Evolutionary conservation across 2,888 invertebrate genomes (phyloP).

Genomic region (Brenthis hecate): DNA sequence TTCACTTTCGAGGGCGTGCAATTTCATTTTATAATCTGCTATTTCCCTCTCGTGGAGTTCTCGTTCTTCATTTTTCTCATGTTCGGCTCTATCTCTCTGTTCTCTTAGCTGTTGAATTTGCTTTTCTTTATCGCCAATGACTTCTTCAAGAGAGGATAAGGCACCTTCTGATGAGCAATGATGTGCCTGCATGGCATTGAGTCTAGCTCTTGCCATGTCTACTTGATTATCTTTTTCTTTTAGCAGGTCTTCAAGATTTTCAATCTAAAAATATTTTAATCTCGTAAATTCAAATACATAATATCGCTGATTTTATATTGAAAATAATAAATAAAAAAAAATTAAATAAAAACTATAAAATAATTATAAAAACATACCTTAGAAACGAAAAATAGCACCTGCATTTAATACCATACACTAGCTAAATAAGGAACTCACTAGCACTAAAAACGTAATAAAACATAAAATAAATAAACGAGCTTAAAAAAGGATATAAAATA

Average conservation of each 20-base stretch:
- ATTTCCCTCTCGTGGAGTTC: conserved; percentile 96
- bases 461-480: conserved; percentile 6
- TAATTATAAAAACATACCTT: conserved; percentile 17
- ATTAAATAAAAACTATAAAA: background rate
- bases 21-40: conserved; percentile 97
- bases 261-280: conserved; percentile 87
- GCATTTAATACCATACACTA: background rate
- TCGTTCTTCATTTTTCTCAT: conserved; percentile 97
- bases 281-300: conserved; percentile 11
- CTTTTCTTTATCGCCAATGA: conserved; percentile 97
- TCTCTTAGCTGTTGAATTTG: conserved; percentile 97
- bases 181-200: conserved; percentile 96
- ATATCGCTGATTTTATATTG: conserved; percentile 35
- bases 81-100: conserved; percentile 96
- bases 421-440: conserved; percentile 17
- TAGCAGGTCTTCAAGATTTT: conserved; percentile 97
- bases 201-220: conserved; percentile 94
- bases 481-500: background rate
- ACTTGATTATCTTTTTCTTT: conserved; percentile 99
- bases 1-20: conserved; percentile 94
- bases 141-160: conserved; percentile 95
- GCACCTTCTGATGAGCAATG: conserved; percentile 97
- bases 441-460: conserved; percentile 24
- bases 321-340: conserved; percentile 30
- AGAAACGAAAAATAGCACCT: conserved; percentile 5